A percentile compares a stretch with the other conserved stretches of the same genome.
These are phyloP conservation scores for Colletes gigas DNA, from an alignment of 1,140 invertebrate species.

Conservation along the genomic window DNA sequence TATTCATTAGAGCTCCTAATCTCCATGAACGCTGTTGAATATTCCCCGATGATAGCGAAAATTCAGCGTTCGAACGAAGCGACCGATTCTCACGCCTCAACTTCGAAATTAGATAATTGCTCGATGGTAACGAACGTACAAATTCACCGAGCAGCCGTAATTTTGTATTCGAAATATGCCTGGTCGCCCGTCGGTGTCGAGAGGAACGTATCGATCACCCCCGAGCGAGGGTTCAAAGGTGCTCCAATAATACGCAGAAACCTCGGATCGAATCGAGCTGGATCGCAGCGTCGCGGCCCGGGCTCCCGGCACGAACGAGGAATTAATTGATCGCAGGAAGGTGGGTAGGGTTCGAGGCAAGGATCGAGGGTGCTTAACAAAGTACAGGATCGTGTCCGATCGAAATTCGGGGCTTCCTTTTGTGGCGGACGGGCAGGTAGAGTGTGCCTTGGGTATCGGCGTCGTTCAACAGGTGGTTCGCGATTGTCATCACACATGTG, in stretches of 20 bases:
- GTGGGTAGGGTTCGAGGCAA: background rate
- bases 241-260: no score
- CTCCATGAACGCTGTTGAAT: no score
- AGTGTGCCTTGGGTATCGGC: constrained; percentile 53
- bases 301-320: background rate
- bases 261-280: background rate
- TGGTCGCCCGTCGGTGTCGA: no score
- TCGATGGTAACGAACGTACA: no score
- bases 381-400: constrained; percentile 43
- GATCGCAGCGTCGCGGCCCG: background rate
- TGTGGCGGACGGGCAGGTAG: constrained; percentile 43
- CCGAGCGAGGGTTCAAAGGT: no score
- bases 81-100: no score
- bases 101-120: no score
- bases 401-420: constrained; percentile 60
- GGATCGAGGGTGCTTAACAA: constrained; percentile 22
- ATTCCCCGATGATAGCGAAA: no score
- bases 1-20: background rate
- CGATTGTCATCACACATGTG: constrained; percentile 70
- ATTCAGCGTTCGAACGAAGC: no score
- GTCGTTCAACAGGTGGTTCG: constrained; percentile 67
- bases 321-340: constrained; percentile 4
- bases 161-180: no score
- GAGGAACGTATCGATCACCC: no score
- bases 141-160: no score